Evolutionary conservation across 2,113 vertebrate genomes (phyloP).

Genomic region (Promerops cafer): DNA sequence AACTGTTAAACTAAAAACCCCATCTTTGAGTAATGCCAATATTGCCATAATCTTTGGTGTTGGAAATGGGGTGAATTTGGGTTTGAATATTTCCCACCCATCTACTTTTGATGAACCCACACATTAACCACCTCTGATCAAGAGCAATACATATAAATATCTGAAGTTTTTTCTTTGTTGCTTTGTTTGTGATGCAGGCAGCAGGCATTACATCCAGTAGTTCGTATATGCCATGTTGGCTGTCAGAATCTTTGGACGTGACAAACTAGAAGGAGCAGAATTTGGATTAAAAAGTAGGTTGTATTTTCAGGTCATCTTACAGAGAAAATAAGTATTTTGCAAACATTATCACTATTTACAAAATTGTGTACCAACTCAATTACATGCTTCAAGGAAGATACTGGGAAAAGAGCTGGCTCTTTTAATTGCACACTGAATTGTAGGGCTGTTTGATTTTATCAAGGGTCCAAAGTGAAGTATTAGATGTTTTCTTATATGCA

Average conservation of each 20-base stretch:
- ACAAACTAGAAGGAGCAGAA: neutral
- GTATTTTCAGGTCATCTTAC: neutral
- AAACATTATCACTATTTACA: neutral
- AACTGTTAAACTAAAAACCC: neutral
- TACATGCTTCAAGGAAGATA: neutral
- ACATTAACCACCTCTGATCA: neutral
- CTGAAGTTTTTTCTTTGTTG: neutral
- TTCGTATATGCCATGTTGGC: rapidly evolving
- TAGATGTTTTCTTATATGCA: neutral
- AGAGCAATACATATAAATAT: neutral
- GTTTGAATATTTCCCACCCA: neutral
- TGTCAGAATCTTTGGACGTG: neutral
- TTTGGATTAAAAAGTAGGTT: neutral
- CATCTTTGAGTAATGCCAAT: neutral
- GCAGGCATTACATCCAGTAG: neutral
- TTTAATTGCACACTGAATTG: neutral
- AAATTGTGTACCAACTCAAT: neutral
- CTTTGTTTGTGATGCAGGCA: neutral
- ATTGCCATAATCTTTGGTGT: neutral
- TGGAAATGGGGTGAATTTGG: neutral
- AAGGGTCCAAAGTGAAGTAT: neutral
- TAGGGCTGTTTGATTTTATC: neutral
- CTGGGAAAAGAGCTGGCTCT: neutral
- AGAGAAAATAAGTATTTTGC: neutral
- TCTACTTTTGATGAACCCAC: neutral